These are phyloP conservation scores for Eumacrocentrus americanus DNA, from an alignment of 2,888 invertebrate genomes.

Conservation along the genomic window DNA sequence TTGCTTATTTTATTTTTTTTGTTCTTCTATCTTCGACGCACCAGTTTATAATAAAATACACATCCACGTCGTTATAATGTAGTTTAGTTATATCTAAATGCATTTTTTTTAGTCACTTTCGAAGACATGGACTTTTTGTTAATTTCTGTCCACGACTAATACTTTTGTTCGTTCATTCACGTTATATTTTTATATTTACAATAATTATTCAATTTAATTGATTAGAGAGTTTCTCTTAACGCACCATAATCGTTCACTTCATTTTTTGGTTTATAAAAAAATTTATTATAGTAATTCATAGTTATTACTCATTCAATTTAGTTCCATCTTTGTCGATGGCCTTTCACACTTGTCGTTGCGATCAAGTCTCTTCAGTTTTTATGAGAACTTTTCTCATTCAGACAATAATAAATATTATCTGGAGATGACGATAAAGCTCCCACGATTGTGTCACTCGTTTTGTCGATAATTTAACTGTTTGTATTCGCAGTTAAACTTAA, in stretches of 20 bases:
- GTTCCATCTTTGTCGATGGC: slow-evolving; percentile 7
- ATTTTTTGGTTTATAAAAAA: slow-evolving; percentile 36
- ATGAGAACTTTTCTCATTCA: slow-evolving; percentile 11
- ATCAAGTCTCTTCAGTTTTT: slow-evolving; percentile 4
- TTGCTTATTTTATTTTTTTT: slow-evolving; percentile 30
- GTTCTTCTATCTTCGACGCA: slow-evolving; percentile 31
- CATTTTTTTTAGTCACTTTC: slow-evolving; percentile 24
- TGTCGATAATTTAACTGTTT: background rate
- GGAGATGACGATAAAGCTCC: no score
- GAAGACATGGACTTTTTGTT: slow-evolving; percentile 2
- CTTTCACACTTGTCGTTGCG: background rate
- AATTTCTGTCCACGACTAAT: slow-evolving; percentile 5
- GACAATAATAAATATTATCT: background rate
- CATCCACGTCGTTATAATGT: slow-evolving; percentile 52
- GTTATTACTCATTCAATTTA: slow-evolving; percentile 6
- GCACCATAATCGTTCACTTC: slow-evolving; percentile 24
- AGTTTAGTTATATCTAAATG: slow-evolving; percentile 17
- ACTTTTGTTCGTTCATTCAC: slow-evolving; percentile 12
- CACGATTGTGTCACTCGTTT: background rate
- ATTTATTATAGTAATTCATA: slow-evolving; percentile 40
- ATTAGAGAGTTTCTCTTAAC: slow-evolving; percentile 30
- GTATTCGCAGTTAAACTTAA: slow-evolving; percentile 4
- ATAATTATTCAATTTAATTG: slow-evolving; percentile 31
- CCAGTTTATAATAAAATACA: slow-evolving; percentile 55
- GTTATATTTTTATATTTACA: slow-evolving; percentile 34